A percentile compares a stretch with the other conserved stretches of the same genome.
phyloP scores from a whole-genome alignment of 1,140 invertebrate genomes.

The Leptinotarsa texana region DNA sequence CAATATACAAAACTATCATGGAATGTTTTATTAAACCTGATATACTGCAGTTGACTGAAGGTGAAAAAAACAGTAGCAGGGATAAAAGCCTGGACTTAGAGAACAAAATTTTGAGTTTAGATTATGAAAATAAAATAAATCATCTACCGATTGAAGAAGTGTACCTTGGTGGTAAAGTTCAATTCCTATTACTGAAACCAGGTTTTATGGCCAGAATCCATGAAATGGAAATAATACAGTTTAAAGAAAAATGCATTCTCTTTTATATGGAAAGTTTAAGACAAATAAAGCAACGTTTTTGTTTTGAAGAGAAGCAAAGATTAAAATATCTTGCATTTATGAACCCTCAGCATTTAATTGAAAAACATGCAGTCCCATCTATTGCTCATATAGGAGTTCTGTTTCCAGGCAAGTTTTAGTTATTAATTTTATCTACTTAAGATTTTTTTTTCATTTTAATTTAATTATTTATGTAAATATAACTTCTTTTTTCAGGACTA shows the following conservation, averaged over 20 bases:
- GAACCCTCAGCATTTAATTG: neutral
- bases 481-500: neutral
- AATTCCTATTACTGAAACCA: too few species aligned
- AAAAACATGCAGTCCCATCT: neutral
- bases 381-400: neutral
- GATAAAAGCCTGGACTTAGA: neutral
- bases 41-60: neutral
- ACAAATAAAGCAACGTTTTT: neutral
- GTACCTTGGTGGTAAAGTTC: neutral
- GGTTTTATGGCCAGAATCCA: neutral
- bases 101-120: neutral
- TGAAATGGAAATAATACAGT: neutral
- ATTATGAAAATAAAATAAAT: neutral
- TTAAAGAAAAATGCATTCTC: neutral
- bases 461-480: too few species aligned
- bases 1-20: constrained; percentile 9
- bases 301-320: constrained; percentile 9
- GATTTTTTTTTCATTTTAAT: too few species aligned
- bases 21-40: constrained; percentile 12
- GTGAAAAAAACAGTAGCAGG: neutral
- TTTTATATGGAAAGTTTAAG: neutral
- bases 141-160: neutral
- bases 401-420: neutral
- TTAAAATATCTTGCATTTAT: neutral
- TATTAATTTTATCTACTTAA: too few species aligned